Evolutionary conservation across 1,140 invertebrate genomes (phyloP), one percentile per base, ranked within the genome.

Genomic region (Cryptotermes secundus): DNA sequence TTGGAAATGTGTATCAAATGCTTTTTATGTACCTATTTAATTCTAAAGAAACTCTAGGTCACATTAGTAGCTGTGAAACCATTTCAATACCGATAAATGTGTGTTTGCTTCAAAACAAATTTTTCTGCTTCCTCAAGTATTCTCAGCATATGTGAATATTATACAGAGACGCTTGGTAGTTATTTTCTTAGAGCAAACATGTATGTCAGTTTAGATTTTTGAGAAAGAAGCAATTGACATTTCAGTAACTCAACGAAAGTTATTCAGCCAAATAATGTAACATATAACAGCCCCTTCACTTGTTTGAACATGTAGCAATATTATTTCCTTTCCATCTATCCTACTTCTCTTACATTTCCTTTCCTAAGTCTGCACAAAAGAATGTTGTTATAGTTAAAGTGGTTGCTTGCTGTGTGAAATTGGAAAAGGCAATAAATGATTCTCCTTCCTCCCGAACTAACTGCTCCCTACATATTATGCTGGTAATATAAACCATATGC

Each of bases 1-100:
- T 72, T 72, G 59, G 59, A 72, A 72, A 72, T 72, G 26, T 72
- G n/a, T 72, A 72, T 72, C n/a, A 31, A 49, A 72, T 72, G 59
- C n/a, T 72, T 72, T 72, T 31, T 72, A 26, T 72, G 59, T 72
- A 31, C n/a, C 59, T 72, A 59, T 31, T 1, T 19, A 72, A 72
- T n/a, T 7, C 59, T 72, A n/a, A 72, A 72, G 9, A 3, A 31
- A 72, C 6, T 72, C 6, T 59, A 12, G 59, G 59, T 72, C 7
- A 16, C 59, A 31, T 72, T 72, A 31, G 26, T n/a, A 49, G 12
- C 22, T 49, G 45, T 16, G 14, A 49, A 49, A 22, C 45, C 16
- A 49, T 49, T 14, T 49, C 19, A 38, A 22, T 59, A 59, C 26
- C 4, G 24, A 72, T 6, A 31, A 72, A 26, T n/a, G 26, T 72